phyloP scores from a whole-genome alignment of 2,113 vertebrate genomes.

The Amazona vittata region DNA sequence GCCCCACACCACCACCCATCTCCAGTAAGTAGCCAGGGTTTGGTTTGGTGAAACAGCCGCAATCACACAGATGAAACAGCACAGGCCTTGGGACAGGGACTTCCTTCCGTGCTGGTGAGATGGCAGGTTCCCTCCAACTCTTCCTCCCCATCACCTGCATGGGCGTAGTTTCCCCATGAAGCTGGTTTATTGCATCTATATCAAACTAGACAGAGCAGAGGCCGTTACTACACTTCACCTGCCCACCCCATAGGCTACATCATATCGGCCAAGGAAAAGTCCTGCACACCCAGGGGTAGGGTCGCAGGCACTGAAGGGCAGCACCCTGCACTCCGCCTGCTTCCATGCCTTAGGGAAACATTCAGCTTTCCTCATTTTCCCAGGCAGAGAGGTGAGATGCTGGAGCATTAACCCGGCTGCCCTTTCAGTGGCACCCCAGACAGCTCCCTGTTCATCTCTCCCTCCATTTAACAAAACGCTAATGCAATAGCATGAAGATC shows the following conservation, averaged over 20 bases:
- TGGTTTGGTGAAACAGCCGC: rapidly evolving
- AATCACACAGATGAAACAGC: background rate
- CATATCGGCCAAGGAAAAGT: background rate
- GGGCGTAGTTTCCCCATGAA: background rate
- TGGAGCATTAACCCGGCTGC: background rate
- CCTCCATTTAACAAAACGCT: background rate
- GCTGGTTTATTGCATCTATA: background rate
- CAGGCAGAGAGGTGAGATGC: background rate
- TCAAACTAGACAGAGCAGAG: background rate
- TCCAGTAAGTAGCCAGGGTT: background rate
- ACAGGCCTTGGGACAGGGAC: background rate
- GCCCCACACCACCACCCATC: background rate
- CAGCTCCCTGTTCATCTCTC: background rate
- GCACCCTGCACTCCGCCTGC: rapidly evolving
- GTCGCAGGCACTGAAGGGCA: rapidly evolving
- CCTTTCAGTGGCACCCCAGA: background rate
- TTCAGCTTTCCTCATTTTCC: background rate
- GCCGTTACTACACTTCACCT: background rate
- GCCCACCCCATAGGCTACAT: background rate
- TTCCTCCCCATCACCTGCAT: background rate
- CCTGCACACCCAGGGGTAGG: rapidly evolving
- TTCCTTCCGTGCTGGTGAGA: background rate
- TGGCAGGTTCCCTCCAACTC: background rate
- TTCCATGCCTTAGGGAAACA: background rate
- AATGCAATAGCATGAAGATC: background rate